phyloP scores from a whole-genome alignment of 2,888 invertebrate genomes.

The Zaprionus obscuricornis region DNA sequence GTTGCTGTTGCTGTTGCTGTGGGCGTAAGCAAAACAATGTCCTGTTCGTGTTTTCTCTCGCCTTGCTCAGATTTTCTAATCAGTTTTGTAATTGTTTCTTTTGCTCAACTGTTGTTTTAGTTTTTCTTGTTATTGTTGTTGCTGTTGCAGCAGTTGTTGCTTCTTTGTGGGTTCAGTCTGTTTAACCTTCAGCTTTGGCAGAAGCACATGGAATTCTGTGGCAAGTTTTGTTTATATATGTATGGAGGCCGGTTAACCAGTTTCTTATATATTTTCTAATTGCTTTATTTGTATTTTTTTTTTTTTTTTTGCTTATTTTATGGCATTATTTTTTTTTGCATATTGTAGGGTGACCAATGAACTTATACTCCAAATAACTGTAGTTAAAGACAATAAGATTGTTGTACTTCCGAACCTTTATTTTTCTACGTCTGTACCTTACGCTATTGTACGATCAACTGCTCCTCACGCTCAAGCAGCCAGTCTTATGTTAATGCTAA shows the following conservation, averaged over 20 bases:
- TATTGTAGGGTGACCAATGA: no score
- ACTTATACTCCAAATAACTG: no score
- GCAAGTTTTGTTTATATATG: slow-evolving; percentile 25
- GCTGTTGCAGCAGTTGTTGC: slow-evolving; percentile 33
- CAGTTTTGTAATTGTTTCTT: slow-evolving; percentile 77
- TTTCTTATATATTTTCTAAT: slow-evolving; percentile 33
- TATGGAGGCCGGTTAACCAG: slow-evolving; percentile 26
- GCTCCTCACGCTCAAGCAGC: no score
- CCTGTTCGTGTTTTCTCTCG: slow-evolving; percentile 50
- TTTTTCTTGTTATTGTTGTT: slow-evolving; percentile 21
- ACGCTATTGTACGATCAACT: no score
- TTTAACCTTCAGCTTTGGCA: slow-evolving; percentile 55
- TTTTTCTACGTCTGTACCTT: no score
- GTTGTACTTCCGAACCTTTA: no score
- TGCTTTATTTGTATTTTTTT: slow-evolving; percentile 34
- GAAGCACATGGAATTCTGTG: slow-evolving; percentile 34
- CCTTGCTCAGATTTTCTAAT: slow-evolving; percentile 71
- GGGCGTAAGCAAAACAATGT: slow-evolving; percentile 70
- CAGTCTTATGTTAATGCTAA: no score
- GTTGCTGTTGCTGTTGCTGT: slow-evolving; percentile 6
- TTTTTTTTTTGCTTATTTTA: slow-evolving; percentile 1
- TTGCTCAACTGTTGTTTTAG: slow-evolving; percentile 22
- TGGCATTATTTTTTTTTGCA: no score
- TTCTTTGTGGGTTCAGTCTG: slow-evolving; percentile 36
- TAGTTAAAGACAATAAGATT: no score